phyloP scores from a whole-genome alignment of 2,797 vertebrate genomes.

The Tamandua tetradactyla region DNA sequence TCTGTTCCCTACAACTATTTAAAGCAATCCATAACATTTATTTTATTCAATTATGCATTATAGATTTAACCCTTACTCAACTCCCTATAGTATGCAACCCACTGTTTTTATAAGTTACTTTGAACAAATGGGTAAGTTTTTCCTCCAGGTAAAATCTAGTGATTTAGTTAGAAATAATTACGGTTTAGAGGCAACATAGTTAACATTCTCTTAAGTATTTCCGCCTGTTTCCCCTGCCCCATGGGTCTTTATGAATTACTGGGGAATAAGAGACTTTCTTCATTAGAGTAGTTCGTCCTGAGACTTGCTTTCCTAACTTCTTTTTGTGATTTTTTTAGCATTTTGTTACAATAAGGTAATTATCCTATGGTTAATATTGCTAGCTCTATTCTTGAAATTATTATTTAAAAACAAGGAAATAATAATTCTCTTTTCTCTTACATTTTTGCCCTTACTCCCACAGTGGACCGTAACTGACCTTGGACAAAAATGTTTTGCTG shows the following conservation, averaged over 20 bases:
- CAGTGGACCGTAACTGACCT: background rate
- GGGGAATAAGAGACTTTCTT: background rate
- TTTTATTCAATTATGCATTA: background rate
- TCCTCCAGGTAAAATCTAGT: background rate
- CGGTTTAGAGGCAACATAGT: background rate
- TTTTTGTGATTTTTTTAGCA: background rate
- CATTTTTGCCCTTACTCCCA: background rate
- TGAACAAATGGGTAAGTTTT: background rate
- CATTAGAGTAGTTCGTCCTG: background rate
- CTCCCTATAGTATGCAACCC: background rate
- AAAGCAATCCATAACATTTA: background rate
- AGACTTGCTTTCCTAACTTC: background rate
- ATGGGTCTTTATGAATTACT: background rate
- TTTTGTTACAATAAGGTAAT: background rate
- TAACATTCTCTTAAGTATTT: background rate
- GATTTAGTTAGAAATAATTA: background rate
- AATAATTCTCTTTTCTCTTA: background rate
- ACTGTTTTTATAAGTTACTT: background rate
- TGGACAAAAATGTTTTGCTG: background rate
- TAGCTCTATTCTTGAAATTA: background rate
- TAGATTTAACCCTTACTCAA: background rate
- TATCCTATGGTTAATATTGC: background rate
- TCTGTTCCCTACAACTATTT: background rate
- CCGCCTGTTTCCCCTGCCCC: background rate
- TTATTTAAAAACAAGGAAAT: background rate